A percentile compares a stretch with the other conserved stretches of the same genome.
phyloP scores from a whole-genome alignment of 1,140 invertebrate genomes.

The Ips nitidus region DNA sequence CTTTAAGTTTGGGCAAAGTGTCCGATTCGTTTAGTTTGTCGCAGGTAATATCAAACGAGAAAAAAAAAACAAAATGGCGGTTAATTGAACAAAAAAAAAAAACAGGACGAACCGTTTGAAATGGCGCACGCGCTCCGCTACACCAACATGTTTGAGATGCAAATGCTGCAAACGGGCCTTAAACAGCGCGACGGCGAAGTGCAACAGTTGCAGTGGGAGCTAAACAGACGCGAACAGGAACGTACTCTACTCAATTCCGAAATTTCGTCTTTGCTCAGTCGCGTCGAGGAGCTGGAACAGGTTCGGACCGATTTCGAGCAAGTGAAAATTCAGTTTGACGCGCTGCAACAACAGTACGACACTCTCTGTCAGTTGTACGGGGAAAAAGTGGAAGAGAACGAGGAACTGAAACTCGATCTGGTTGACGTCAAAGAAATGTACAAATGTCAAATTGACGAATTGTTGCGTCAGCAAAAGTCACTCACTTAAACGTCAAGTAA shows the following conservation, averaged over 20 bases:
- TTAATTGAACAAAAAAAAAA: conserved; percentile 1
- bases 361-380: conserved; percentile 88
- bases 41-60: neutral
- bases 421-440: conserved; percentile 95
- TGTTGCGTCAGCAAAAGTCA: conserved; percentile 57
- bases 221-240: conserved; percentile 74
- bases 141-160: conserved; percentile 57
- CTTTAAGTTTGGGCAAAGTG: conserved; percentile 60
- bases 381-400: conserved; percentile 87
- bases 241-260: conserved; percentile 74
- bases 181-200: conserved; percentile 70
- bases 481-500: too few relatives aligned
- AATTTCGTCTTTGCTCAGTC: conserved; percentile 57
- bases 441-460: conserved; percentile 82
- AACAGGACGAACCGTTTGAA: conserved; percentile 49
- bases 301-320: conserved; percentile 60
- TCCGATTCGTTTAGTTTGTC: conserved; percentile 46
- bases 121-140: conserved; percentile 43
- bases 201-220: conserved; percentile 75
- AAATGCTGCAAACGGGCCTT: conserved; percentile 78
- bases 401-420: conserved; percentile 88
- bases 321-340: conserved; percentile 61
- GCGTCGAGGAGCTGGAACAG: conserved; percentile 63
- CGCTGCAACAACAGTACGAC: conserved; percentile 80
- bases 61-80: neutral